Evolutionary conservation across 2,113 vertebrate species (phyloP).

Genomic region (Manacus vitellinus): DNA sequence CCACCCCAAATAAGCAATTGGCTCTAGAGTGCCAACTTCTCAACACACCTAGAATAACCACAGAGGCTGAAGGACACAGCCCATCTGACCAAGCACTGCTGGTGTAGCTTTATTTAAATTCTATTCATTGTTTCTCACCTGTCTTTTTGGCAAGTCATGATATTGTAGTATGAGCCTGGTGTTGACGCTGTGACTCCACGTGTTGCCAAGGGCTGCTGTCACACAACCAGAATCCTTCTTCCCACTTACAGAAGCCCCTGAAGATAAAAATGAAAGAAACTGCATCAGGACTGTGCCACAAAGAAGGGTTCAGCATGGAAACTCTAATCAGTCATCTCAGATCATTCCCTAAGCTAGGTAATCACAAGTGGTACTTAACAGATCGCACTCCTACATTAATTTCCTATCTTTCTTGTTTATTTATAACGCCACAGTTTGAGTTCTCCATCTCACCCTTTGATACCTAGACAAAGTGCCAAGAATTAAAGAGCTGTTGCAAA

Average conservation of each 20-base stretch:
- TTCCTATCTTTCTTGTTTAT: not conserved
- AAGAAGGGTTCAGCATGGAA: not conserved
- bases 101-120: not conserved
- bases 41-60: not conserved
- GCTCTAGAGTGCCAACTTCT: not conserved
- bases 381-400: not conserved
- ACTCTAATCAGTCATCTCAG: not conserved
- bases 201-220: conserved; percentile 83
- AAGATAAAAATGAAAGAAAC: not conserved
- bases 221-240: conserved; percentile 70
- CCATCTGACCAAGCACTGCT: not conserved
- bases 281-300: not conserved
- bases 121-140: conserved; percentile 69
- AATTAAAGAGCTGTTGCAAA: not conserved
- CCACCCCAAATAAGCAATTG: not conserved
- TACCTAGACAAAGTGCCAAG: not conserved
- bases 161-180: conserved; percentile 83
- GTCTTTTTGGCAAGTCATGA: conserved; percentile 69
- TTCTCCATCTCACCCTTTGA: not conserved
- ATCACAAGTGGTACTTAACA: not conserved
- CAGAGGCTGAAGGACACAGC: not conserved
- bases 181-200: conserved; percentile 85
- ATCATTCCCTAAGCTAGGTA: not conserved
- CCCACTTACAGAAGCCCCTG: conserved; percentile 58
- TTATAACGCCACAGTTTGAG: not conserved